phyloP scores from a whole-genome alignment of 2,797 vertebrate genomes.

The Lutjanus campechanus region DNA sequence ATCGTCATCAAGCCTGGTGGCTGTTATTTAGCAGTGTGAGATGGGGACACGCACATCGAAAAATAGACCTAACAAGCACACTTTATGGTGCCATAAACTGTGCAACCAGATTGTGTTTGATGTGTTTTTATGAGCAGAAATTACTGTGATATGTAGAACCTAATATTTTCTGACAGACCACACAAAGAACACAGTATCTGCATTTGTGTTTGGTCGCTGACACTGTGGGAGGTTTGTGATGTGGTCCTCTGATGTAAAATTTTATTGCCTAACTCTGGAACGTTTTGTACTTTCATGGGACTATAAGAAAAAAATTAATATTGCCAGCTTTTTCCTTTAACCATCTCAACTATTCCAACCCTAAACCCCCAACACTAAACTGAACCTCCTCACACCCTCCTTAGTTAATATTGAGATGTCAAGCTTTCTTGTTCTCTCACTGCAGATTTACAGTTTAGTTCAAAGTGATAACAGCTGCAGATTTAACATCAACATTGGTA shows the following conservation, averaged over 20 bases:
- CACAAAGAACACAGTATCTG: neutral
- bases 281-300: neutral
- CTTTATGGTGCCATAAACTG: neutral
- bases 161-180: neutral
- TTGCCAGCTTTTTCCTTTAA: neutral
- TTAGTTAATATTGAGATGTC: too few species aligned
- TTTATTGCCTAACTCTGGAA: neutral
- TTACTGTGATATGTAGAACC: neutral
- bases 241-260: neutral
- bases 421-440: too few species aligned
- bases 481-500: too few species aligned
- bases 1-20: slow-evolving; percentile 50
- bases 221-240: neutral
- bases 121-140: neutral
- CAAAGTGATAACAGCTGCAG: too few species aligned
- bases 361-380: neutral
- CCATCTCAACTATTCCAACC: neutral
- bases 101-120: slow-evolving; percentile 4
- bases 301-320: neutral
- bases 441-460: too few species aligned
- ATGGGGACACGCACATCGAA: slow-evolving; percentile 12
- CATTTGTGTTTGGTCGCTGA: neutral
- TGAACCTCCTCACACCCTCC: too few species aligned
- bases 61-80: slow-evolving; percentile 1
- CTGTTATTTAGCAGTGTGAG: slow-evolving; percentile 48